Percentiles rank a stretch among this genome's conserved stretches.
These are phyloP conservation scores for Neelides sp. DNA, from an alignment of 1,140 invertebrate genomes.

Conservation along the genomic window DNA sequence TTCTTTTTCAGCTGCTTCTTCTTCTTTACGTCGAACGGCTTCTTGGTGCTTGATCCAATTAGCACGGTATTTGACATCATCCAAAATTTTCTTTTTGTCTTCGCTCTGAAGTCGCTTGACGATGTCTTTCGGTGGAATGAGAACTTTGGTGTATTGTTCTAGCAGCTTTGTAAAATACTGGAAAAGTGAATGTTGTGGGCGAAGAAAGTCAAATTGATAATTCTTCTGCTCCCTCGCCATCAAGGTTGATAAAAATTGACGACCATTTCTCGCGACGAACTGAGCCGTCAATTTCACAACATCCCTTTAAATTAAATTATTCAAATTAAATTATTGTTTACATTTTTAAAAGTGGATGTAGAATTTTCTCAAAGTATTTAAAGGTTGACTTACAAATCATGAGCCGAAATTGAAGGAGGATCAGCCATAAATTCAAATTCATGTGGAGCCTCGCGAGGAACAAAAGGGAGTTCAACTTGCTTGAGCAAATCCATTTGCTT, in stretches of 20 bases:
- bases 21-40: conserved; percentile 75
- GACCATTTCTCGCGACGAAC: conserved; percentile 95
- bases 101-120: conserved; percentile 67
- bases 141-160: conserved; percentile 93
- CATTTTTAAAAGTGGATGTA: conserved; percentile 4
- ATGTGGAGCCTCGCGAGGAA: conserved; percentile 86
- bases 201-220: conserved; percentile 96
- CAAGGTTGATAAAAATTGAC: conserved; percentile 92
- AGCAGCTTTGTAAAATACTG: conserved; percentile 96
- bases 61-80: conserved; percentile 84
- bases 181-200: conserved; percentile 96
- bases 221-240: conserved; percentile 98
- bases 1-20: conserved; percentile 88
- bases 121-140: conserved; percentile 87
- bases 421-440: conserved; percentile 98
- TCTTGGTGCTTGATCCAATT: conserved; percentile 95
- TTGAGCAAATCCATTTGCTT: conserved; percentile 75
- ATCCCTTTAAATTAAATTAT: conserved; percentile 51
- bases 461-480: conserved; percentile 71
- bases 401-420: conserved; percentile 95
- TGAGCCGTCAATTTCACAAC: conserved; percentile 96
- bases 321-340: conserved; percentile 2
- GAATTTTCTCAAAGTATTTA: background rate
- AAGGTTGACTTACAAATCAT: conserved; percentile 65
- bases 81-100: conserved; percentile 63